A percentile compares a stretch with the other conserved stretches of the same genome.
These are phyloP conservation scores for Epizoanthus fatuus DNA, from an alignment of 92 coral and sea anemone species.

Conservation along the genomic window DNA sequence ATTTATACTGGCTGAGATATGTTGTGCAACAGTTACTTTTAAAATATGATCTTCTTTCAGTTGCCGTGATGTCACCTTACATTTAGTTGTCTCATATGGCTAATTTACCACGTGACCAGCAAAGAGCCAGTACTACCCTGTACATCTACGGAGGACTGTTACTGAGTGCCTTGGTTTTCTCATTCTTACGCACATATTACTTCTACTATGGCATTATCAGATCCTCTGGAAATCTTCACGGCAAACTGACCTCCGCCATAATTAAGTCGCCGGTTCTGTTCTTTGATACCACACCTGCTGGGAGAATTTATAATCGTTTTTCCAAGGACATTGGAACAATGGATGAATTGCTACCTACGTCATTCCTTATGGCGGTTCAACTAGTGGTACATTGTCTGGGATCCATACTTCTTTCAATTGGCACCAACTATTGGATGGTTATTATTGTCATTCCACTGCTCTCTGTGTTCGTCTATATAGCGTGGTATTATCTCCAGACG, in stretches of 20 bases:
- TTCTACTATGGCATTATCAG: too few relatives aligned
- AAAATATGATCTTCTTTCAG: not conserved
- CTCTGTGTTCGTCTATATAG: too few relatives aligned
- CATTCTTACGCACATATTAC: constrained; percentile 5
- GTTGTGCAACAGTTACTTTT: too few relatives aligned
- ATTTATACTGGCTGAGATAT: too few relatives aligned
- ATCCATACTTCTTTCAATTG: constrained; percentile 56
- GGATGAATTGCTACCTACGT: too few relatives aligned
- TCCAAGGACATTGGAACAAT: constrained; percentile 77
- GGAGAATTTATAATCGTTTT: constrained; percentile 75
- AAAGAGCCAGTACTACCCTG: constrained; percentile 36
- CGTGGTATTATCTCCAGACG: too few relatives aligned
- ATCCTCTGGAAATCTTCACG: constrained; percentile 72
- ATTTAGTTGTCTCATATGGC: constrained; percentile 56
- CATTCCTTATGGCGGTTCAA: constrained; percentile 34
- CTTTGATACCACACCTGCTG: too few relatives aligned
- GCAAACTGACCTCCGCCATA: constrained; percentile 67
- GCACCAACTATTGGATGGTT: constrained; percentile 71
- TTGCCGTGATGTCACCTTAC: constrained; percentile 40
- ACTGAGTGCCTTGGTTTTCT: constrained; percentile 40
- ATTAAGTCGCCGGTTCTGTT: too few relatives aligned
- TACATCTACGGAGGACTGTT: constrained; percentile 56
- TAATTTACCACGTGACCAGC: too few relatives aligned
- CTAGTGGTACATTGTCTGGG: constrained; percentile 54
- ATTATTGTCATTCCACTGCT: constrained; percentile 68